phyloP scores from a whole-genome alignment of 2,888 invertebrate genomes.

The Ectobius pallidus region DNA sequence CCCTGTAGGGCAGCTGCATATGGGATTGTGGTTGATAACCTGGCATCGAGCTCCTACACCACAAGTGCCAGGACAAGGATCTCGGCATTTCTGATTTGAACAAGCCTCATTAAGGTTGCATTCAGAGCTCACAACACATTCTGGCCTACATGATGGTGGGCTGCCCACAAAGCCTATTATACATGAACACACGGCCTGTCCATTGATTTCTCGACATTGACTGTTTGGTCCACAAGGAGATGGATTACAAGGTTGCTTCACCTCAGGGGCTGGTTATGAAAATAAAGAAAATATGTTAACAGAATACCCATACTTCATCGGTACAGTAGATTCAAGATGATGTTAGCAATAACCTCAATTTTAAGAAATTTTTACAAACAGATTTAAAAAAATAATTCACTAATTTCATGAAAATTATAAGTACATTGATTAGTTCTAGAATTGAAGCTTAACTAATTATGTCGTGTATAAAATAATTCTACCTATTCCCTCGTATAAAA shows the following conservation, averaged over 20 bases:
- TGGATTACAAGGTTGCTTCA: slow-evolving; percentile 53
- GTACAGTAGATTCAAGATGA: no score
- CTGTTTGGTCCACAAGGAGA: slow-evolving; percentile 61
- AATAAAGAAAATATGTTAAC: slow-evolving; percentile 11
- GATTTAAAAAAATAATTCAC: no score
- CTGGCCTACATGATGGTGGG: slow-evolving; percentile 57
- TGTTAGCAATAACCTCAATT: no score
- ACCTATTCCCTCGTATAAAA: no score
- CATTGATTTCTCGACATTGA: slow-evolving; percentile 56
- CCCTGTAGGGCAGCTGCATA: slow-evolving; percentile 65
- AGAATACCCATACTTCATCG: no score
- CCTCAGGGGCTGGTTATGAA: slow-evolving; percentile 40
- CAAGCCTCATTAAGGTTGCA: slow-evolving; percentile 64
- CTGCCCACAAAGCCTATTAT: slow-evolving; percentile 54
- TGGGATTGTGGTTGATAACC: slow-evolving; percentile 70
- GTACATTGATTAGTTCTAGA: no score
- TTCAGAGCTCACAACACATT: slow-evolving; percentile 57
- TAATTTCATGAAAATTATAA: no score
- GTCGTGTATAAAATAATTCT: no score
- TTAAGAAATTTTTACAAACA: no score
- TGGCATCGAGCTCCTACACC: slow-evolving; percentile 64
- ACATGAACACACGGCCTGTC: slow-evolving; percentile 58
- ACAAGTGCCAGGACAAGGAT: slow-evolving; percentile 65
- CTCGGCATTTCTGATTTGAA: slow-evolving; percentile 67
- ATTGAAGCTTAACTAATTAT: no score